Conservation (phyloP, 2,888 invertebrate genomes). For the Pantelozetes paolii region DNA sequence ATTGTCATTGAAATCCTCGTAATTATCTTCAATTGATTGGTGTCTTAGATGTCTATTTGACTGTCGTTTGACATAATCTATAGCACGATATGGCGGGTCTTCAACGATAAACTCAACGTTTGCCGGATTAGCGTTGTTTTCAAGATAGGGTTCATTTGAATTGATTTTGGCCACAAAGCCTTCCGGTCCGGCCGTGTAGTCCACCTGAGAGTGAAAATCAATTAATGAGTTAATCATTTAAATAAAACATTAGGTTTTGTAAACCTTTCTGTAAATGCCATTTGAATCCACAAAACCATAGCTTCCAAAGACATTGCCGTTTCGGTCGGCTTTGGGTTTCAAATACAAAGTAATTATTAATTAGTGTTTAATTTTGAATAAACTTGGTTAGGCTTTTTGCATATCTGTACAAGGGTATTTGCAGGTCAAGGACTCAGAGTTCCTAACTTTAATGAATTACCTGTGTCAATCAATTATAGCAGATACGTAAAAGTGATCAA, state of each 20-base stretch:
- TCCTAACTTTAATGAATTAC: no score
- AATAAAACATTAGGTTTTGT: no score
- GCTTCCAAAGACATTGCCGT: conserved; percentile 36
- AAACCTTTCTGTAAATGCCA: conserved; percentile 28
- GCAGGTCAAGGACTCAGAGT: no score
- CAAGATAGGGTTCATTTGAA: conserved; percentile 29
- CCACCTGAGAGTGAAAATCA: background rate
- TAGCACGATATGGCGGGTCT: conserved; percentile 10
- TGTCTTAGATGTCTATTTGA: background rate
- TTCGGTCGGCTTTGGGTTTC: background rate
- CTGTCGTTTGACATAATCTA: background rate
- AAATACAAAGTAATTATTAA: background rate
- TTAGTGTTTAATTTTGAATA: background rate
- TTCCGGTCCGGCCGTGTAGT: conserved; percentile 36
- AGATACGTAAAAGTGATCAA: no score
- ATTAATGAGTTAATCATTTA: no score
- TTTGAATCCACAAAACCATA: conserved; percentile 34
- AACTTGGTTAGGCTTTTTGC: no score
- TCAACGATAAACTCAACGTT: conserved; percentile 6
- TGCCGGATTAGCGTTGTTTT: conserved; percentile 31
- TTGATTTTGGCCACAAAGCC: conserved; percentile 34
- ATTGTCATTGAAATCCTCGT: background rate
- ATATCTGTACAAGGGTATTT: no score
- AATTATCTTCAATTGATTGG: background rate
- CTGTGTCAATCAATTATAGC: no score